Evolutionary conservation across 2,888 invertebrate species (phyloP).

Genomic region (Epirrhoe tristata): DNA sequence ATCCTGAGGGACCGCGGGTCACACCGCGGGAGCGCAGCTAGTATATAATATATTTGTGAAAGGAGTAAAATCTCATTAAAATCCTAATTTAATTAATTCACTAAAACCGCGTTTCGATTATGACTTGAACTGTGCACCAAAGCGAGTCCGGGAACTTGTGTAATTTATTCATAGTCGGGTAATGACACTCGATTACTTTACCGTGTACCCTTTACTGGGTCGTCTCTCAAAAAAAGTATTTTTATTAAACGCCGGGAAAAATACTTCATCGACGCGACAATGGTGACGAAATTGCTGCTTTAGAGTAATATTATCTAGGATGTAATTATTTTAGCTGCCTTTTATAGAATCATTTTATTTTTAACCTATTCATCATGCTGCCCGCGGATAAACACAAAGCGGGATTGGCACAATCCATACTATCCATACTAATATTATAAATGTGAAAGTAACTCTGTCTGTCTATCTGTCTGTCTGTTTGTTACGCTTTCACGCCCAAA

Average conservation of each 20-base stretch:
- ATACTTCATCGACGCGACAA: constrained; percentile 62
- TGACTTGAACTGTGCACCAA: constrained; percentile 52
- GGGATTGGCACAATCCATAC: too few species aligned
- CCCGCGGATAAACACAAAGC: too few species aligned
- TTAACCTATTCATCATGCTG: too few species aligned
- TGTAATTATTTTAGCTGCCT: neutral
- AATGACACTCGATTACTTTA: constrained; percentile 84
- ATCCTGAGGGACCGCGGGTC: too few species aligned
- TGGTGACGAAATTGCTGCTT: constrained; percentile 37
- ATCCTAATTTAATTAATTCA: too few species aligned
- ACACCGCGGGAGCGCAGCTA: too few species aligned
- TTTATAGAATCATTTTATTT: neutral
- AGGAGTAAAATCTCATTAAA: too few species aligned
- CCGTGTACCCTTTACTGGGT: constrained; percentile 77
- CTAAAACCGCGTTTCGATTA: constrained; percentile 5
- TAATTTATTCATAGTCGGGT: constrained; percentile 85
- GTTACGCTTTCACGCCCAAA: too few species aligned
- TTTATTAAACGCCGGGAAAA: constrained; percentile 71
- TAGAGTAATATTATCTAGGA: constrained; percentile 7
- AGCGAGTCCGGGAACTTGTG: constrained; percentile 69
- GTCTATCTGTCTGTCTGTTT: too few species aligned
- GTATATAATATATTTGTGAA: too few species aligned
- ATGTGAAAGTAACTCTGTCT: too few species aligned
- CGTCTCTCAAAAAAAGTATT: constrained; percentile 71
- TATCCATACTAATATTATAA: too few species aligned